These are phyloP conservation scores for Globodera rostochiensis DNA, from an alignment of 1,140 invertebrate species.

Conservation along the genomic window DNA sequence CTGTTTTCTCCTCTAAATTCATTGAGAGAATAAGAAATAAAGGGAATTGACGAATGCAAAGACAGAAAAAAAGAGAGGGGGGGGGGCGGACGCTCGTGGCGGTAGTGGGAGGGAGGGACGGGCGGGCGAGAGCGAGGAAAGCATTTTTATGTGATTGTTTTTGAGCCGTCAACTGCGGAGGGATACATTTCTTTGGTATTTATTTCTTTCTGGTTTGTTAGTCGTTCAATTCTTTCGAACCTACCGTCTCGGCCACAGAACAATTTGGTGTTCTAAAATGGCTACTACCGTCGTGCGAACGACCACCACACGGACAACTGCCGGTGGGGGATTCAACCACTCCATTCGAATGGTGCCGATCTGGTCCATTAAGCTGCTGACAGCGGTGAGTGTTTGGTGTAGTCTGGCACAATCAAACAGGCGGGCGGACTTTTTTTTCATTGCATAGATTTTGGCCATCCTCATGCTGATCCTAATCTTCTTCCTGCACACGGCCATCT, in stretches of 20 bases:
- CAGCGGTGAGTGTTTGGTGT: conserved; percentile 41
- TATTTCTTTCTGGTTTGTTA: too few species aligned
- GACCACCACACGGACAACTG: conserved; percentile 44
- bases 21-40: too few species aligned
- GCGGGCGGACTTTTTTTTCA: conserved; percentile 3
- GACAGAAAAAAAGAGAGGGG: background rate
- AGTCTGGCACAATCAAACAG: conserved; percentile 26
- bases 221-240: too few species aligned
- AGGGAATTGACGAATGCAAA: background rate
- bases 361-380: conserved; percentile 50
- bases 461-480: conserved; percentile 44
- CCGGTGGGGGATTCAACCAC: conserved; percentile 4
- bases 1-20: background rate
- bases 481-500: conserved; percentile 34
- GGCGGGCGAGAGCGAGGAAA: background rate
- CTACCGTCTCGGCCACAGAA: too few species aligned
- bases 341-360: conserved; percentile 42
- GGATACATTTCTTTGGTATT: too few species aligned
- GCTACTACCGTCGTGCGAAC: conserved; percentile 12
- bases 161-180: too few species aligned
- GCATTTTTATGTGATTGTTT: too few species aligned
- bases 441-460: conserved; percentile 40
- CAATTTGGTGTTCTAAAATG: background rate
- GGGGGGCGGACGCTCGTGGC: background rate
- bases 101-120: background rate